A percentile compares a stretch with the other conserved stretches of the same genome.
Conservation (phyloP, 2,888 invertebrate genomes). For the Plagodis pulveraria region DNA sequence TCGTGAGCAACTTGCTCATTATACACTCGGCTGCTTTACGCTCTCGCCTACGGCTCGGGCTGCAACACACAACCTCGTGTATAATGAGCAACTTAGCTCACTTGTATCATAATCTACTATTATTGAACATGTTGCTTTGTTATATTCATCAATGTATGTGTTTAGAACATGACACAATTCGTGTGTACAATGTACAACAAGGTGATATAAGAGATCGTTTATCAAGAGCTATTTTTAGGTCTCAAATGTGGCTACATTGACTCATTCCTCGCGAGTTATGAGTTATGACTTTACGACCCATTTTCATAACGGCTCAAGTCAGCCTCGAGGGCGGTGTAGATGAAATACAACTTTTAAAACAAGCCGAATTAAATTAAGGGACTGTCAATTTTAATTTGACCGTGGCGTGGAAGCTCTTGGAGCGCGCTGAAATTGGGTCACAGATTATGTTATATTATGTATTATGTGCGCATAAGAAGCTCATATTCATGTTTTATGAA, state of each 20-base stretch:
- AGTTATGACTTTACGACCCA: not conserved
- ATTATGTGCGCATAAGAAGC: too few species aligned
- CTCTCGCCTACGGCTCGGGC: too few species aligned
- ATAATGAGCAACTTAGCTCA: too few species aligned
- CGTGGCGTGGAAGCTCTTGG: not conserved
- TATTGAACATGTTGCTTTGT: slow-evolving; percentile 8
- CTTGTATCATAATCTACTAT: too few species aligned
- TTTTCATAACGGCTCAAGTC: slow-evolving; percentile 7
- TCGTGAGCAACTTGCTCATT: too few species aligned
- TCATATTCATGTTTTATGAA: too few species aligned
- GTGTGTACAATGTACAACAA: not conserved
- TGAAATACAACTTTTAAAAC: slow-evolving; percentile 6
- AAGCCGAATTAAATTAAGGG: not conserved
- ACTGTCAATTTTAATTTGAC: slow-evolving; percentile 8
- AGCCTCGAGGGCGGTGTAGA: slow-evolving; percentile 7
- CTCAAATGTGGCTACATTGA: slow-evolving; percentile 13
- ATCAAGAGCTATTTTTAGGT: slow-evolving; percentile 21
- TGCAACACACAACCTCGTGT: too few species aligned
- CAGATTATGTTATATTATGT: too few species aligned
- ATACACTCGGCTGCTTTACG: too few species aligned
- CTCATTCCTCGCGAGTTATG: slow-evolving; percentile 12
- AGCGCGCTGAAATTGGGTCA: too few species aligned
- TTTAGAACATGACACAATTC: slow-evolving; percentile 3
- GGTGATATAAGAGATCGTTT: slow-evolving; percentile 14
- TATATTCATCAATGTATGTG: not conserved